Evolutionary conservation across 2,888 invertebrate genomes (phyloP).

Genomic region (Amphipyra tragopoginis): DNA sequence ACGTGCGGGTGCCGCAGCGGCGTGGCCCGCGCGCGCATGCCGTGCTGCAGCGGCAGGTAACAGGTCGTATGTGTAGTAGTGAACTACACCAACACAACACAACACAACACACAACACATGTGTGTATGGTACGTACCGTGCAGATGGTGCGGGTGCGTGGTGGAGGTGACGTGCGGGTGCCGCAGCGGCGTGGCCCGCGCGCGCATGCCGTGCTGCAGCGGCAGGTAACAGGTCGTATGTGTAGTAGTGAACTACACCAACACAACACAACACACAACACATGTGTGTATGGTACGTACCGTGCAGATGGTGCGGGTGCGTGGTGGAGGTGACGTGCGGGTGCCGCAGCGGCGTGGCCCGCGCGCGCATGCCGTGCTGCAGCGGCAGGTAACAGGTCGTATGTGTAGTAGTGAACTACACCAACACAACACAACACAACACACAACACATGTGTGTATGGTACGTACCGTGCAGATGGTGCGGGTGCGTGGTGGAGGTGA

Average conservation of each 20-base stretch:
- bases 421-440: too few species aligned
- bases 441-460: too few species aligned
- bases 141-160: constrained; percentile 91
- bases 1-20: constrained; percentile 90
- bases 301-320: constrained; percentile 91
- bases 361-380: constrained; percentile 57
- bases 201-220: constrained; percentile 49
- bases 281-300: constrained; percentile 67
- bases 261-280: too few species aligned
- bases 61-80: too few species aligned
- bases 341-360: constrained; percentile 85
- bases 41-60: too few species aligned
- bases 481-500: constrained; percentile 92
- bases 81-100: too few species aligned
- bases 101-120: too few species aligned
- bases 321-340: constrained; percentile 91
- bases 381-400: not conserved
- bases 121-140: constrained; percentile 72
- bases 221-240: too few species aligned
- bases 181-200: constrained; percentile 83
- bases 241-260: too few species aligned
- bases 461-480: constrained; percentile 88
- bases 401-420: too few species aligned
- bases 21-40: constrained; percentile 72
- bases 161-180: constrained; percentile 91